Conservation (phyloP, 2,888 invertebrate genomes). For the Venusia cambrica region DNA sequence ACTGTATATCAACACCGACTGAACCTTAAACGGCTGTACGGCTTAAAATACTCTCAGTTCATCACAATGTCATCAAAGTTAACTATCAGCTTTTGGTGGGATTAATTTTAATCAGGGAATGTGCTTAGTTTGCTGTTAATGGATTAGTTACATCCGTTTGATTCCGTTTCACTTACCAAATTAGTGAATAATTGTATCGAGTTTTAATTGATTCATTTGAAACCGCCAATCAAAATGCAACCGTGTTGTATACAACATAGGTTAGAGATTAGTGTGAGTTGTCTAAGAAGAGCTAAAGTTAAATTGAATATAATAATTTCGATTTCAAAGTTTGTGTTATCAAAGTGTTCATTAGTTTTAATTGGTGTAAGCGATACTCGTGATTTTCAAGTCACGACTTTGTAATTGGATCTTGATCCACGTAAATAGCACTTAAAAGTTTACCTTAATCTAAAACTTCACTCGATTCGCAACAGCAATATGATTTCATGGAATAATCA, state of each 20-base stretch:
- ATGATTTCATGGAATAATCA: no score
- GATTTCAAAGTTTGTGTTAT: slow-evolving; percentile 27
- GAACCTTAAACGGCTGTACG: no score
- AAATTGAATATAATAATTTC: slow-evolving; percentile 30
- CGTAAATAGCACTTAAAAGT: not conserved
- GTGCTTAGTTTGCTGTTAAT: slow-evolving; percentile 50
- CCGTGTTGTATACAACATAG: not conserved
- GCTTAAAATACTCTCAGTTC: slow-evolving; percentile 5
- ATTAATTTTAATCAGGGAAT: slow-evolving; percentile 61
- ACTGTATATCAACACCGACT: no score
- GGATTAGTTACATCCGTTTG: slow-evolving; percentile 25
- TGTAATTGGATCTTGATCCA: slow-evolving; percentile 19
- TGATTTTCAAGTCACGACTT: slow-evolving; percentile 25
- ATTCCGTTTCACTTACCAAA: slow-evolving; percentile 18
- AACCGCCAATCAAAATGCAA: slow-evolving; percentile 1
- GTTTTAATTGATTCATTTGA: slow-evolving; percentile 14
- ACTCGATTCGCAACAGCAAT: no score
- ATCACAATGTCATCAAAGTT: slow-evolving; percentile 29
- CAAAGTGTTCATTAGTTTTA: slow-evolving; percentile 29
- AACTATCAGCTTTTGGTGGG: slow-evolving; percentile 60
- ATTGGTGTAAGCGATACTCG: slow-evolving; percentile 29
- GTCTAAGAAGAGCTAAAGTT: slow-evolving; percentile 17
- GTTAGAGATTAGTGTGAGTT: not conserved
- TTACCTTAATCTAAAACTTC: not conserved
- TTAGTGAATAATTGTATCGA: slow-evolving; percentile 22